Conservation (phyloP, 2,113 vertebrate species). For the Crotalus horridus region DNA sequence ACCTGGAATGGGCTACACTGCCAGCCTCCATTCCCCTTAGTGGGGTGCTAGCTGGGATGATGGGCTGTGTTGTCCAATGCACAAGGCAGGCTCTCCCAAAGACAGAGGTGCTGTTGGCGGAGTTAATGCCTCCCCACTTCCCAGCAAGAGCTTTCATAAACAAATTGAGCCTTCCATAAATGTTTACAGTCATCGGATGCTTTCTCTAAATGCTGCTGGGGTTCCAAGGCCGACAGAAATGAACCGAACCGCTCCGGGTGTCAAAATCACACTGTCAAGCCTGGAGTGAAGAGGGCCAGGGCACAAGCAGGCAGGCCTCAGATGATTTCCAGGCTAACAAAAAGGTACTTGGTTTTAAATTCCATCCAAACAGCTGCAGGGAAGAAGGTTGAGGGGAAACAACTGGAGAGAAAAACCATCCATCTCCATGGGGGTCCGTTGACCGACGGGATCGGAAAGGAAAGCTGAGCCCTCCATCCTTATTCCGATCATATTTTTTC, state of each 20-base stretch:
- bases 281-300: not conserved
- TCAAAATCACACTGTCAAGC: not conserved
- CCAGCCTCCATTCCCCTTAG: not conserved
- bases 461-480: not conserved
- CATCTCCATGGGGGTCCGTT: not conserved
- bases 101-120: not conserved
- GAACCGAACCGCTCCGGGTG: not conserved
- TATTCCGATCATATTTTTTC: not conserved
- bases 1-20: not conserved
- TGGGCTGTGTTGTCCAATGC: not conserved
- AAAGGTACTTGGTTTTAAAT: not conserved
- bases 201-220: not conserved
- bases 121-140: not conserved
- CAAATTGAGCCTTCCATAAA: not conserved
- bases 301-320: not conserved
- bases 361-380: not conserved
- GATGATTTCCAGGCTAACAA: not conserved
- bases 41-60: not conserved
- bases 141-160: not conserved
- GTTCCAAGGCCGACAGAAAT: not conserved
- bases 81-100: not conserved
- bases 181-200: not conserved
- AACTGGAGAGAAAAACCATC: not conserved
- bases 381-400: not conserved
- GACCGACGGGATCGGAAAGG: not conserved